Conservation (phyloP, 2,797 vertebrate genomes). For the Emydoidea blandingii region DNA sequence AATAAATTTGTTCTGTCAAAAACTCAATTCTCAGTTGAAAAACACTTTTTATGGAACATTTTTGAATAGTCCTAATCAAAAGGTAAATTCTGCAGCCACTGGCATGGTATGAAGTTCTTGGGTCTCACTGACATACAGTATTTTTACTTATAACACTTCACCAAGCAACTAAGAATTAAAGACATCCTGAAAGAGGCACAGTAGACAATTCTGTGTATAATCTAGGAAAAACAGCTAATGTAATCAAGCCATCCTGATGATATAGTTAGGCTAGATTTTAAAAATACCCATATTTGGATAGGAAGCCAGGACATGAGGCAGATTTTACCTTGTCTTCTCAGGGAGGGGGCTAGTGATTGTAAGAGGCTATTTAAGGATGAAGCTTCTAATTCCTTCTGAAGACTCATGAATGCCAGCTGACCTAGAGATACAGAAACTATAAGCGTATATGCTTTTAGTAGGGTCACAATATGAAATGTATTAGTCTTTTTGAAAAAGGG, state of each 20-base stretch:
- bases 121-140: background rate
- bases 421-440: background rate
- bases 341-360: background rate
- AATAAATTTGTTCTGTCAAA: background rate
- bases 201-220: background rate
- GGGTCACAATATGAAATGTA: background rate
- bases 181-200: background rate
- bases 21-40: background rate
- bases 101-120: background rate
- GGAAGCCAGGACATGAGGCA: background rate
- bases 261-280: background rate
- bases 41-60: background rate
- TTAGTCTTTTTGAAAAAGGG: background rate
- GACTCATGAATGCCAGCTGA: background rate
- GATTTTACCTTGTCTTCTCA: background rate
- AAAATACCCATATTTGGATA: background rate
- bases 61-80: background rate
- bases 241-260: background rate
- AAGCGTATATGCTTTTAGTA: background rate
- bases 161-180: background rate
- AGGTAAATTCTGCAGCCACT: background rate
- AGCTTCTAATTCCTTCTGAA: background rate
- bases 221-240: background rate
- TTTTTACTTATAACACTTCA: background rate
- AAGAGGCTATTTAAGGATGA: background rate